Evolutionary conservation across 2,113 vertebrate species (phyloP).

Genomic region (Ameiurus melas): DNA sequence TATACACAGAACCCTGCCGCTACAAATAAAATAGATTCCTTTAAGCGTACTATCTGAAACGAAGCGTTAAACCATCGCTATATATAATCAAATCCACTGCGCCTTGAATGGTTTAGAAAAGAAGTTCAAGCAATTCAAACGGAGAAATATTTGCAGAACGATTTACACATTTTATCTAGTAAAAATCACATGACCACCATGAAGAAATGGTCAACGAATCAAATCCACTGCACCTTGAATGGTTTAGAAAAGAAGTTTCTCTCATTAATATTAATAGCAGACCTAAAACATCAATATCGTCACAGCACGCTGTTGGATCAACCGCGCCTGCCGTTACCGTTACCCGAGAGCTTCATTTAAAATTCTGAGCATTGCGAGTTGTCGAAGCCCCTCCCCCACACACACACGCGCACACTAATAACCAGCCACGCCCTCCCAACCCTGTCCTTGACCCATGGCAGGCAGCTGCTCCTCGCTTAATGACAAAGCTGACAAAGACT

Average conservation of each 20-base stretch:
- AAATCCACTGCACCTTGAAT: background rate
- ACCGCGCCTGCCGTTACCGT: background rate
- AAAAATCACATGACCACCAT: background rate
- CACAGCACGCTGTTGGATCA: background rate
- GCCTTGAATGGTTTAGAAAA: too few species aligned
- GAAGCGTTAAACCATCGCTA: background rate
- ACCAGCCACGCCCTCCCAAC: background rate
- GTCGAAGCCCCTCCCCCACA: too few species aligned
- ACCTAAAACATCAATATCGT: too few species aligned
- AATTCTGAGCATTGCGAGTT: background rate
- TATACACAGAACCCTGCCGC: background rate
- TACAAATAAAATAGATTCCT: background rate
- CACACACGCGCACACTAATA: background rate
- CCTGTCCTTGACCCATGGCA: constrained; percentile 41
- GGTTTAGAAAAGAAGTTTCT: background rate
- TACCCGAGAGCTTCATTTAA: background rate
- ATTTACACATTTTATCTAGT: background rate
- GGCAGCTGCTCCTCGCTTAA: constrained; percentile 39
- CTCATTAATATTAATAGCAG: background rate
- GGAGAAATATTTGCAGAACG: background rate
- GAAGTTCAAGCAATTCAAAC: background rate
- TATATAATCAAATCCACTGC: too few species aligned
- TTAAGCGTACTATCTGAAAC: background rate
- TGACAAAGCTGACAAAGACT: constrained; percentile 29
- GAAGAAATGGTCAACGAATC: background rate